Evolutionary conservation across 2,113 vertebrate species (phyloP).

Genomic region (Bubo scandiacus): DNA sequence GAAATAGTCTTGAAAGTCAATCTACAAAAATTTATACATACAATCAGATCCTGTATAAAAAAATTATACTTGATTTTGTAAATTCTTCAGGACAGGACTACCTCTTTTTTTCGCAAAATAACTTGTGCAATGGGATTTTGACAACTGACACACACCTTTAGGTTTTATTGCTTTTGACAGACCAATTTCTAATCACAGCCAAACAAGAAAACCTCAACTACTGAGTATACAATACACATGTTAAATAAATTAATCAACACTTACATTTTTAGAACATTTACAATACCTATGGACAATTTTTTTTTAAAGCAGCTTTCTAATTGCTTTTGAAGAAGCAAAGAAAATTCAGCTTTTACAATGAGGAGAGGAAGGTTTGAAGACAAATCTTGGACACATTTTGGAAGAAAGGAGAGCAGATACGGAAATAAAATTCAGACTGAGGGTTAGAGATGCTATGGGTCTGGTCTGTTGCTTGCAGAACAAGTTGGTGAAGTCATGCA

Average conservation of each 20-base stretch:
- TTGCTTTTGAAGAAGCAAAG: not conserved
- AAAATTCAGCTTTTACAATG: not conserved
- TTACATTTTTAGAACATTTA: not conserved
- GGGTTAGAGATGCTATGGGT: not conserved
- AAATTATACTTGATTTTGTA: not conserved
- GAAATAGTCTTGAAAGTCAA: not conserved
- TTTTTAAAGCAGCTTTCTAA: not conserved
- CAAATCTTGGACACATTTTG: not conserved
- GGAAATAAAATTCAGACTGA: not conserved
- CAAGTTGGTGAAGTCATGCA: not conserved
- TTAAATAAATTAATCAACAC: not conserved
- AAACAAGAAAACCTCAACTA: not conserved
- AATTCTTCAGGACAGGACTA: not conserved
- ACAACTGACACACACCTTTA: not conserved
- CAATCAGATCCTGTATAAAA: not conserved
- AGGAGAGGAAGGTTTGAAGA: not conserved
- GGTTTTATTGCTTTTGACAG: not conserved
- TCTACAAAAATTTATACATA: not conserved
- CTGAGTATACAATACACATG: not conserved
- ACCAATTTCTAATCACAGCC: not conserved
- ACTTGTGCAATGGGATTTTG: not conserved
- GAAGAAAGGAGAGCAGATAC: not conserved
- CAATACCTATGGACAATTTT: rapidly evolving
- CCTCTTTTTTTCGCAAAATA: not conserved
- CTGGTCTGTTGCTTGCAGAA: not conserved